Conservation (phyloP, 2,113 vertebrate species). For the Penelope pileata region DNA sequence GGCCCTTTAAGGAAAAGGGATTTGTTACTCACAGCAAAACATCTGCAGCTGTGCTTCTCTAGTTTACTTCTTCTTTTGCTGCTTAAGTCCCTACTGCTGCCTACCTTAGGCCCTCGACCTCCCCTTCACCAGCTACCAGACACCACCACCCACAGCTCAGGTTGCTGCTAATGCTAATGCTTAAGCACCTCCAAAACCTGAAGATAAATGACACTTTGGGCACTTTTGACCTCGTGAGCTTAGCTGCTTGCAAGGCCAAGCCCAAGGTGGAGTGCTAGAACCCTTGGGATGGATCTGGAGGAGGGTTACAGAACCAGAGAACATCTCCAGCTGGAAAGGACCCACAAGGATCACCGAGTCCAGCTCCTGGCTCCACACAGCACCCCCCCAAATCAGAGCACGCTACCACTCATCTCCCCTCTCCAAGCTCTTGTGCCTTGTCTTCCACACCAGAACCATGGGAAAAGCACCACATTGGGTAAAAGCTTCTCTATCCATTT, state of each 20-base stretch:
- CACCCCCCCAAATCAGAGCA: no score
- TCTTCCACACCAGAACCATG: not conserved
- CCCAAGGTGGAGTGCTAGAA: not conserved
- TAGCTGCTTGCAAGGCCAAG: not conserved
- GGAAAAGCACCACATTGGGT: not conserved
- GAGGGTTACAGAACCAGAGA: no score
- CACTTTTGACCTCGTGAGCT: not conserved
- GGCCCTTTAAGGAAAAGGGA: not conserved
- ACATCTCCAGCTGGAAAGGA: no score
- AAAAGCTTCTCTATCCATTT: not conserved
- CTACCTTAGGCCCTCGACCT: not conserved
- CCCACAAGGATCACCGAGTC: no score
- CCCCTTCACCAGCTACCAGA: rapidly evolving
- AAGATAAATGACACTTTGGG: not conserved
- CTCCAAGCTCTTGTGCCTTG: not conserved
- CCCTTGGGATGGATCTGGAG: not conserved
- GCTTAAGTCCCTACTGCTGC: not conserved
- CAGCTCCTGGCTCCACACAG: no score
- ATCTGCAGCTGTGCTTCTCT: rapidly evolving
- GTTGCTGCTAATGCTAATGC: rapidly evolving
- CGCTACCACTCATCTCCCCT: not conserved
- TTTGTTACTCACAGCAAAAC: not conserved
- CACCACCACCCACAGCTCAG: no score
- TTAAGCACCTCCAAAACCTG: not conserved
- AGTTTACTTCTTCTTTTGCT: not conserved